Evolutionary conservation across 2,113 vertebrate genomes (phyloP).

Genomic region (Willisornis vidua): DNA sequence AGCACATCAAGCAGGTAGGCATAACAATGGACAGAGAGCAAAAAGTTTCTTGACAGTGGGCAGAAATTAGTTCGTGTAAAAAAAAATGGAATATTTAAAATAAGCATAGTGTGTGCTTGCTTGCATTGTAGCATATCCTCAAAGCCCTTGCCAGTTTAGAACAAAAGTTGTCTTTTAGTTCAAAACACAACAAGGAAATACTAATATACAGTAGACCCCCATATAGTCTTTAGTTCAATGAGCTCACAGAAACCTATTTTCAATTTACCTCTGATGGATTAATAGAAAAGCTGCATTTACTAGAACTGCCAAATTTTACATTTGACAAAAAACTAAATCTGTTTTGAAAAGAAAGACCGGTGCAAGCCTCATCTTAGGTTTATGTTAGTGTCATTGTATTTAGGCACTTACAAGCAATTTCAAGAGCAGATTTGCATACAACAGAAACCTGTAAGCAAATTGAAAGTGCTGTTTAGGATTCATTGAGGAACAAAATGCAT

Average conservation of each 20-base stretch:
- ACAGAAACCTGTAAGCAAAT: slow-evolving; percentile 14
- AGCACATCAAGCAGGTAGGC: neutral
- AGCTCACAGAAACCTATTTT: neutral
- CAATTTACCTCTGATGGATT: neutral
- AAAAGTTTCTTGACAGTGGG: neutral
- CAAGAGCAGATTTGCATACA: neutral
- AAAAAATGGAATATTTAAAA: neutral
- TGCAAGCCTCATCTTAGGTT: neutral
- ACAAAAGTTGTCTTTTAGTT: neutral
- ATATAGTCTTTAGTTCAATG: neutral
- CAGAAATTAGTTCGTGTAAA: neutral
- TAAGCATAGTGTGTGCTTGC: neutral
- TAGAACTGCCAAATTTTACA: neutral
- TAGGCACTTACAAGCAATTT: slow-evolving; percentile 31
- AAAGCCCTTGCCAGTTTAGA: neutral
- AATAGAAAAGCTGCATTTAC: slow-evolving; percentile 3
- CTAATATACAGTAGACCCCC: neutral
- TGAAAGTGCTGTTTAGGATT: neutral
- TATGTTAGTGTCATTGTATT: neutral
- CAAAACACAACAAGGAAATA: neutral
- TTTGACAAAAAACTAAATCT: slow-evolving; percentile 16
- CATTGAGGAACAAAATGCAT: neutral
- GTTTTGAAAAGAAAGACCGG: neutral
- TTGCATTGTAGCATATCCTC: neutral
- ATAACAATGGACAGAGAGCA: neutral